These are phyloP conservation scores for Merluccius polli DNA, from an alignment of 2,797 vertebrate genomes.

Conservation along the genomic window DNA sequence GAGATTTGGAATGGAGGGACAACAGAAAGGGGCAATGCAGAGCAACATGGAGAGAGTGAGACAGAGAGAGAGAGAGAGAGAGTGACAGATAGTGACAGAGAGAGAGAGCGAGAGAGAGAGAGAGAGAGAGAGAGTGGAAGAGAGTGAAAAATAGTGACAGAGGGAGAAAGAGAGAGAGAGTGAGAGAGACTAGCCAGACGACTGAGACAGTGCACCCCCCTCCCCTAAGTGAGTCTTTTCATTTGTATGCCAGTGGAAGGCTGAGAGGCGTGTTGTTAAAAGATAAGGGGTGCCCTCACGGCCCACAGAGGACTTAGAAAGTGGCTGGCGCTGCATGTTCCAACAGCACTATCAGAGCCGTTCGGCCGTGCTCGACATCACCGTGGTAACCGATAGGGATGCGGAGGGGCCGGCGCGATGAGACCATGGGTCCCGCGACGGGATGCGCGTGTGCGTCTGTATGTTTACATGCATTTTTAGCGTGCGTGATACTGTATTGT, in stretches of 20 bases:
- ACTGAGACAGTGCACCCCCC: neutral
- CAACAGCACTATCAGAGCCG: conserved; percentile 61
- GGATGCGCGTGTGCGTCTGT: no score
- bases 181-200: conserved; percentile 18
- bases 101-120: conserved; percentile 7
- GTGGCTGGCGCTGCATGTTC: conserved; percentile 63
- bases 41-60: no score
- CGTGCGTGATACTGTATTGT: neutral
- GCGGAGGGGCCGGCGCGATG: conserved; percentile 14
- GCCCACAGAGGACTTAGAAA: conserved; percentile 65
- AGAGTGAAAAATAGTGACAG: conserved; percentile 33
- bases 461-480: neutral
- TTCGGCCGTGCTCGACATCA: conserved; percentile 60
- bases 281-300: conserved; percentile 75
- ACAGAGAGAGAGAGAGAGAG: neutral
- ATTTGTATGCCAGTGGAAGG: conserved; percentile 71
- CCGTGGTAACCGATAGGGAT: conserved; percentile 60
- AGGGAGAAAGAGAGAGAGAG: conserved; percentile 32
- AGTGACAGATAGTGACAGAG: conserved; percentile 44
- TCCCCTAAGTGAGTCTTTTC: conserved; percentile 67
- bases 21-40: no score
- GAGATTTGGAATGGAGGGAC: no score
- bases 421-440: no score
- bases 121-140: conserved; percentile 7
- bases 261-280: conserved; percentile 74